Conservation (phyloP, 2,888 invertebrate species). For the Ceramica pisi region DNA sequence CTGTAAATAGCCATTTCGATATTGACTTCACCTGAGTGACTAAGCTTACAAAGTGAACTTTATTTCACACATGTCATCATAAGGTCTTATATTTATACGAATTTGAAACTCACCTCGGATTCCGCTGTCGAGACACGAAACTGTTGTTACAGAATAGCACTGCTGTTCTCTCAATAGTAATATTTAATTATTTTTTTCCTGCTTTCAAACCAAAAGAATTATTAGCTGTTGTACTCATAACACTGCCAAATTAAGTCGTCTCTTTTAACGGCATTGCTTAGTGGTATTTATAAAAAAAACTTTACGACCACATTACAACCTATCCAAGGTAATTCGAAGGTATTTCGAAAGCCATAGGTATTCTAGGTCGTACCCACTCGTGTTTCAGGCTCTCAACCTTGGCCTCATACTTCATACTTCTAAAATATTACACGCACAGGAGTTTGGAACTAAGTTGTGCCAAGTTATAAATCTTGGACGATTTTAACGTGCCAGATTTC, state of each 20-base stretch:
- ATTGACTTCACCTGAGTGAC: too few relatives aligned
- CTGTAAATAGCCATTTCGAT: too few relatives aligned
- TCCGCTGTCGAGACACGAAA: too few relatives aligned
- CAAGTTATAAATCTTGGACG: conserved; percentile 48
- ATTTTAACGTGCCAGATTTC: conserved; percentile 28
- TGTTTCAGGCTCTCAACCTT: conserved; percentile 24
- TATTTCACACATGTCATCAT: too few relatives aligned
- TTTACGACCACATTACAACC: conserved; percentile 43
- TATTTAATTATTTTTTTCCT: too few relatives aligned
- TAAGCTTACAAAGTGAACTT: too few relatives aligned
- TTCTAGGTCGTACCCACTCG: conserved; percentile 18
- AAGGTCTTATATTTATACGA: too few relatives aligned
- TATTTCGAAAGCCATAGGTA: conserved; percentile 12
- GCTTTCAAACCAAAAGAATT: too few relatives aligned
- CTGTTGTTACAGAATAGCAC: too few relatives aligned
- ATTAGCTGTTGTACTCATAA: too few relatives aligned
- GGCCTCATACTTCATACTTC: conserved; percentile 10
- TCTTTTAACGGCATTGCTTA: not conserved
- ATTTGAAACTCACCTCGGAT: too few relatives aligned
- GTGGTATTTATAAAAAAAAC: conserved; percentile 10
- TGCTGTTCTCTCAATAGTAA: too few relatives aligned
- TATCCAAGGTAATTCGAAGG: conserved; percentile 41
- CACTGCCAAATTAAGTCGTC: not conserved
- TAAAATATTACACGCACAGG: conserved; percentile 43
- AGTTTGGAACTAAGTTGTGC: conserved; percentile 27